Conservation (phyloP, 2,113 vertebrate genomes). For the Neolamprologus hecqui region DNA sequence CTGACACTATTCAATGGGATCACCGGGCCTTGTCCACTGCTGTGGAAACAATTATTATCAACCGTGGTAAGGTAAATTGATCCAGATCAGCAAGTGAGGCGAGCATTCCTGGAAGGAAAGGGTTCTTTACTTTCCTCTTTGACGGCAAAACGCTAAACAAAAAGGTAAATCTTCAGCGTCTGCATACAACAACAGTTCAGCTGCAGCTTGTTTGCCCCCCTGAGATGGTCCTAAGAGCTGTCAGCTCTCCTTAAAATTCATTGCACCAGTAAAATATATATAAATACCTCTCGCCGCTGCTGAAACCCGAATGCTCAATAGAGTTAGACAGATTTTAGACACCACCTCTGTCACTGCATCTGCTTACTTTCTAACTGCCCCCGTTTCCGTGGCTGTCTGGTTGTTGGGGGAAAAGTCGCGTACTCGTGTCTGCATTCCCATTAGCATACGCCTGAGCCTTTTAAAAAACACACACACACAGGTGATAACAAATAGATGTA, state of each 20-base stretch:
- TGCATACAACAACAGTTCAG: neutral
- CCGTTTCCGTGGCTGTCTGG: neutral
- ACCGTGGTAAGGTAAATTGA: constrained; percentile 67
- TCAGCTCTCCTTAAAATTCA: constrained; percentile 16
- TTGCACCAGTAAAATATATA: neutral
- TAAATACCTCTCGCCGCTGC: neutral
- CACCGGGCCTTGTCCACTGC: constrained; percentile 74
- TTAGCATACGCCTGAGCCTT: neutral
- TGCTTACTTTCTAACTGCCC: neutral
- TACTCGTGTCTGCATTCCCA: neutral
- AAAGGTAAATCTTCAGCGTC: neutral
- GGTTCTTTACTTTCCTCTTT: neutral
- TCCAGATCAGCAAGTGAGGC: neutral
- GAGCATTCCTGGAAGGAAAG: neutral
- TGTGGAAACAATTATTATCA: constrained; percentile 52
- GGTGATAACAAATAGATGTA: constrained; percentile 8
- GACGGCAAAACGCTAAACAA: neutral
- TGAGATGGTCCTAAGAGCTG: neutral
- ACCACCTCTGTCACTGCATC: neutral
- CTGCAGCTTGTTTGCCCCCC: neutral
- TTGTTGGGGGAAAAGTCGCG: neutral
- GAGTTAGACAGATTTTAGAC: neutral
- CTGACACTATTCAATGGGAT: constrained; percentile 74
- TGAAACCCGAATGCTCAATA: neutral
- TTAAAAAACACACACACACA: neutral